Percentiles rank a stretch among this genome's conserved stretches.
These are phyloP conservation scores for Drosophila greeni DNA, from an alignment of 2,888 invertebrate species.

Conservation along the genomic window DNA sequence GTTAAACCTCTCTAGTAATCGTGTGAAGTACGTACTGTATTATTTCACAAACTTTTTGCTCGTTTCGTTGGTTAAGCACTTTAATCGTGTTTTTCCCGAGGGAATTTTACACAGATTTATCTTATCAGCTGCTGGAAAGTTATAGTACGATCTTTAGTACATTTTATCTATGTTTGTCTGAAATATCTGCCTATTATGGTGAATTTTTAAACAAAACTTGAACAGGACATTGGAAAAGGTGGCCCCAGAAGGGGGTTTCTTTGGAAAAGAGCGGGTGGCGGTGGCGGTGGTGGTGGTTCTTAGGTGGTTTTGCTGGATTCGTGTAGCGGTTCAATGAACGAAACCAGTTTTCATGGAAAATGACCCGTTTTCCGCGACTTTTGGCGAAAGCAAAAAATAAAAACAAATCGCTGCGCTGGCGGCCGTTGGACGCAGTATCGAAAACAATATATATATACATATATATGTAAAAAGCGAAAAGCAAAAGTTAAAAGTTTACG, in stretches of 20 bases:
- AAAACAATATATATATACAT: neutral
- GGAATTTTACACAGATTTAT: constrained; percentile 2
- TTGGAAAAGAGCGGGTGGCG: constrained; percentile 8
- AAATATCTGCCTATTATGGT: neutral
- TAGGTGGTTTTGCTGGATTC: constrained; percentile 17
- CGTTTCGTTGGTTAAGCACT: neutral
- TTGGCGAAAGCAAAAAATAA: neutral
- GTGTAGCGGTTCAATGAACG: constrained; percentile 32
- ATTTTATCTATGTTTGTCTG: too few species aligned
- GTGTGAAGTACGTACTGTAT: neutral
- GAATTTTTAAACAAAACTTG: neutral
- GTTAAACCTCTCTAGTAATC: too few species aligned
- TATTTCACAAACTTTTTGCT: neutral
- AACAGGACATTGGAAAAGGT: constrained; percentile 3
- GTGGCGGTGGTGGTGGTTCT: constrained; percentile 6
- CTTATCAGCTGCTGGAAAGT: neutral
- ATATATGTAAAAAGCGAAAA: constrained; percentile 32
- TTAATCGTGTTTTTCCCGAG: neutral
- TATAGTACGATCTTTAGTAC: neutral
- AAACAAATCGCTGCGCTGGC: constrained; percentile 2
- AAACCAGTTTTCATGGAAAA: constrained; percentile 29
- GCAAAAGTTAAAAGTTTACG: constrained; percentile 74
- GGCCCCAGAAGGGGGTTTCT: neutral
- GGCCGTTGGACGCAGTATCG: neutral
- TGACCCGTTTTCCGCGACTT: constrained; percentile 24